Conservation (phyloP, 2,888 invertebrate genomes). For the Aleiodes testaceus region DNA sequence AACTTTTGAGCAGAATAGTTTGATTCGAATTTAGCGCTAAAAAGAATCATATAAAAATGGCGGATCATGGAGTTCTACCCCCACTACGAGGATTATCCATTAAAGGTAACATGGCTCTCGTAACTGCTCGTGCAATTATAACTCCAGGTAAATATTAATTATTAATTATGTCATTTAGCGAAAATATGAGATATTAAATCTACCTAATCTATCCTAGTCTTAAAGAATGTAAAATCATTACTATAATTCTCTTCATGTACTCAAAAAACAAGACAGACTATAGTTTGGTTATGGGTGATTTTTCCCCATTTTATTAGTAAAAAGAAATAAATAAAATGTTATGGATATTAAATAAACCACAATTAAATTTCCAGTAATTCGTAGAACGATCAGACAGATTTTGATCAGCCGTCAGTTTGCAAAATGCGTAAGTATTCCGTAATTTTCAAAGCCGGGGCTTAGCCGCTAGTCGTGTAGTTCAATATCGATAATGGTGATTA, state of each 20-base stretch:
- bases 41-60: too few relatives aligned
- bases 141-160: constrained; percentile 65
- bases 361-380: constrained; percentile 71
- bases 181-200: background rate
- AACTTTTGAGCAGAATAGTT: too few relatives aligned
- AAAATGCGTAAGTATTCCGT: constrained; percentile 66
- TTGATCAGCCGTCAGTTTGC: constrained; percentile 68
- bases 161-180: constrained; percentile 30
- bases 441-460: background rate
- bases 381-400: constrained; percentile 71
- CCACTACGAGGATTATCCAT: background rate
- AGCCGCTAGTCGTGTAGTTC: background rate
- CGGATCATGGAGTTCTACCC: too few relatives aligned
- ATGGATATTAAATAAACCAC: constrained; percentile 23
- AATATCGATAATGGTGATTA: too few relatives aligned
- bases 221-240: background rate
- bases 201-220: background rate
- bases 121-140: constrained; percentile 64
- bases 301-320: background rate
- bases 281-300: constrained; percentile 45
- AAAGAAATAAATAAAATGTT: constrained; percentile 20
- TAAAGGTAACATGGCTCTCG: constrained; percentile 66
- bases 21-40: too few relatives aligned
- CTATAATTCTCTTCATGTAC: background rate
- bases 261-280: constrained; percentile 40